Evolutionary conservation across 2,888 invertebrate genomes (phyloP).

Genomic region (Spilosoma lubricipeda): DNA sequence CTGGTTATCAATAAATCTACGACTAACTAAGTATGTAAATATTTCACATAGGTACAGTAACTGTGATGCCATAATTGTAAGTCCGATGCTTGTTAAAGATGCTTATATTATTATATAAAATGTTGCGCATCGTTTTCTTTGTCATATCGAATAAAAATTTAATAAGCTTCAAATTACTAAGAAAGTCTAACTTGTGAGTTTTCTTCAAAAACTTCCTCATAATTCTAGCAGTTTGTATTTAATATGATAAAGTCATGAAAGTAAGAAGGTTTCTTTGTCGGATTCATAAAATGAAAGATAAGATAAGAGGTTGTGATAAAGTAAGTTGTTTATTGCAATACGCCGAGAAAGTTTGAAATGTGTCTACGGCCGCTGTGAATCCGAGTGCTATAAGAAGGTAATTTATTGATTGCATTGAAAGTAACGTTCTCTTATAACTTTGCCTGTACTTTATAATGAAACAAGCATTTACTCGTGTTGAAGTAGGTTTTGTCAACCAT

Average conservation of each 20-base stretch:
- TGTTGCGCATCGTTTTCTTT: background rate
- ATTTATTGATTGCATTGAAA: conserved; percentile 41
- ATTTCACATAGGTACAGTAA: background rate
- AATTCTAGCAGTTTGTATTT: background rate
- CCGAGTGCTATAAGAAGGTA: conserved; percentile 30
- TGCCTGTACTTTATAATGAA: background rate
- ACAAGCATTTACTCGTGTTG: background rate
- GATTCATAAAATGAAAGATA: conserved; percentile 49
- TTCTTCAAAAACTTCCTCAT: background rate
- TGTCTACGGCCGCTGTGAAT: conserved; percentile 30
- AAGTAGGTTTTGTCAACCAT: background rate
- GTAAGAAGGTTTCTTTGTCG: conserved; percentile 25
- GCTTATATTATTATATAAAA: background rate
- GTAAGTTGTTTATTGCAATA: conserved; percentile 47
- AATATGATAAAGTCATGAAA: conserved; percentile 6
- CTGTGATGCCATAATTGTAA: background rate
- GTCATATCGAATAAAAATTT: background rate
- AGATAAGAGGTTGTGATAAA: conserved; percentile 42
- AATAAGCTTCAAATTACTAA: background rate
- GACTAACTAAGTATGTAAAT: background rate
- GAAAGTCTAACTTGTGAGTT: background rate
- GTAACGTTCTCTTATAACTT: conserved; percentile 20
- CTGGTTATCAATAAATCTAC: background rate
- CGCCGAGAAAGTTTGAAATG: conserved; percentile 43
- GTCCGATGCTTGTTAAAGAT: background rate